Conservation (phyloP, 2,888 invertebrate genomes). For the Cylloceria caligata region DNA sequence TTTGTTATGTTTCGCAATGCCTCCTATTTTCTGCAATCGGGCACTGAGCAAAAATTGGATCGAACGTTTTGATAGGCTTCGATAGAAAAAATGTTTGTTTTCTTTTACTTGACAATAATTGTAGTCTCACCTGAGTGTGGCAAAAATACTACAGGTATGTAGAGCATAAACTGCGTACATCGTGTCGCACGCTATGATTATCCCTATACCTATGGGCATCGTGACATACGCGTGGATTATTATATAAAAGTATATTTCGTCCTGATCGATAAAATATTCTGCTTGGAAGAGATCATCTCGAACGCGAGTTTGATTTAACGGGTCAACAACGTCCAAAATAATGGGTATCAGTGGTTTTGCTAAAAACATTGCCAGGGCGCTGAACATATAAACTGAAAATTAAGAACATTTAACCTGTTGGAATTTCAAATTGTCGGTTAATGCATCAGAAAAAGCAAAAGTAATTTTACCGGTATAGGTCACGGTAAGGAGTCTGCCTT, state of each 20-base stretch:
- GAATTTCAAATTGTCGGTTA: neutral
- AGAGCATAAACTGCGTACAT: slow-evolving; percentile 60
- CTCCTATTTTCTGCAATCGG: slow-evolving; percentile 41
- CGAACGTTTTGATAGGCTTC: neutral
- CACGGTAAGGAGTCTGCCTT: slow-evolving; percentile 25
- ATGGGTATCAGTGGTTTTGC: slow-evolving; percentile 57
- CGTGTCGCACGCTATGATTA: slow-evolving; percentile 61
- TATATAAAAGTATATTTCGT: slow-evolving; percentile 62
- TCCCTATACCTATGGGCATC: slow-evolving; percentile 45
- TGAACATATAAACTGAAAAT: slow-evolving; percentile 51
- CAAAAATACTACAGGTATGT: slow-evolving; percentile 63
- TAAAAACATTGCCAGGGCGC: slow-evolving; percentile 51
- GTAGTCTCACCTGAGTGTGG: slow-evolving; percentile 55
- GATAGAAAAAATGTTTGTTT: neutral
- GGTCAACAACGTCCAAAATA: slow-evolving; percentile 57
- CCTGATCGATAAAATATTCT: slow-evolving; percentile 62
- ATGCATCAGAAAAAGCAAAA: neutral
- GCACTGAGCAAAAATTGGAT: slow-evolving; percentile 28
- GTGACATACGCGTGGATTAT: slow-evolving; percentile 64
- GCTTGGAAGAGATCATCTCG: slow-evolving; percentile 60
- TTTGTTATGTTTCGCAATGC: neutral
- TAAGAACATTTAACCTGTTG: neutral
- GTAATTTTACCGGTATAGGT: slow-evolving; percentile 52
- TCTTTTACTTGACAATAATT: no score
- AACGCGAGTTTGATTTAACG: slow-evolving; percentile 62